Percentiles rank a stretch among this genome's conserved stretches.
phyloP scores from a whole-genome alignment of 2,888 invertebrate genomes.

The Chesias legatella region DNA sequence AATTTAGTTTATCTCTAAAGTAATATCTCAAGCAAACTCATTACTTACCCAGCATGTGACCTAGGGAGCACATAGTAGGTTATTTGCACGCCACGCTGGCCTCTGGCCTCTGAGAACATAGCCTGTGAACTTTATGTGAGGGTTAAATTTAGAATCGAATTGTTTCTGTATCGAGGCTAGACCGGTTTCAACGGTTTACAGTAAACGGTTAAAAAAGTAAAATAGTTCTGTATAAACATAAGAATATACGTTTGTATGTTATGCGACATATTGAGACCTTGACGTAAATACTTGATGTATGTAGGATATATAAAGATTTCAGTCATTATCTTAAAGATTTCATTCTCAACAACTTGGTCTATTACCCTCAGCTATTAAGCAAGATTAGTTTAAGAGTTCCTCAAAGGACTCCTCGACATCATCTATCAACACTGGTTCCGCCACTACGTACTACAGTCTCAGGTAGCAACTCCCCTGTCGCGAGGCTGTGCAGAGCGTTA shows the following conservation, averaged over 20 bases:
- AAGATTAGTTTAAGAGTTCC: no score
- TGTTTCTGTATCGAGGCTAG: constrained; percentile 12
- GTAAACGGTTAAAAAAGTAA: no score
- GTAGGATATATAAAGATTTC: background rate
- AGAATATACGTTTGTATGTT: no score
- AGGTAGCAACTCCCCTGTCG: no score
- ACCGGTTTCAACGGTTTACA: constrained; percentile 11
- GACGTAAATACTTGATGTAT: constrained; percentile 1
- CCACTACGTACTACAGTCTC: no score
- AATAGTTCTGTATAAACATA: no score
- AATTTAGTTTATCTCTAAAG: background rate
- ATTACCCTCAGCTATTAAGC: no score
- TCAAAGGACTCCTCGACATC: no score
- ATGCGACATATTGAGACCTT: background rate
- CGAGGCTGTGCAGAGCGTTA: no score
- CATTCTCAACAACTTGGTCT: no score
- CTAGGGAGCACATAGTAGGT: constrained; percentile 18
- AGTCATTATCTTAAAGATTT: no score
- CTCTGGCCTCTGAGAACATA: constrained; percentile 14
- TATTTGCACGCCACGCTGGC: constrained; percentile 10
- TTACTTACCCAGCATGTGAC: constrained; percentile 16
- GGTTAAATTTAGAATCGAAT: constrained; percentile 23
- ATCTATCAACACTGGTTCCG: no score
- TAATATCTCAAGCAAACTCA: constrained; percentile 2
- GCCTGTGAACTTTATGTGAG: constrained; percentile 16